Evolutionary conservation across 2,797 vertebrate genomes (phyloP).

Genomic region (Pachyuromys duprasi): DNA sequence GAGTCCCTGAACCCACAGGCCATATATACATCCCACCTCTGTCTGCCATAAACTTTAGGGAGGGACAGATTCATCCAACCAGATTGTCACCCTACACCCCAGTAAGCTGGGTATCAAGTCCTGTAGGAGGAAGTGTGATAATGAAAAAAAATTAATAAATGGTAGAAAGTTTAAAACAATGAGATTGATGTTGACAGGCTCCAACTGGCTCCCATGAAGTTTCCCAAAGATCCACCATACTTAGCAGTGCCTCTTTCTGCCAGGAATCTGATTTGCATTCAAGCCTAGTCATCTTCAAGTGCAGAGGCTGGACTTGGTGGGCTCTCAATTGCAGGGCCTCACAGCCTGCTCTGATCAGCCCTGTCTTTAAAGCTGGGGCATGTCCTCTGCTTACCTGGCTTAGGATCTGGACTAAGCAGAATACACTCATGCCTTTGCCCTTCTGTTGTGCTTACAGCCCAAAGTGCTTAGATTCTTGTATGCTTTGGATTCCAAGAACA

Average conservation of each 20-base stretch:
- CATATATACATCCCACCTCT: background rate
- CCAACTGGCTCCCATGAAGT: background rate
- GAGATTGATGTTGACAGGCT: background rate
- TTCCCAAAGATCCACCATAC: background rate
- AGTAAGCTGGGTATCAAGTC: background rate
- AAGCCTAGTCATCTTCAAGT: background rate
- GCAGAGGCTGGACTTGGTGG: background rate
- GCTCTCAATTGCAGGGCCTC: background rate
- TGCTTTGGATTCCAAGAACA: background rate
- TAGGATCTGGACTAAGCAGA: background rate
- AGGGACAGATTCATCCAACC: background rate
- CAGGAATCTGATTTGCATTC: background rate
- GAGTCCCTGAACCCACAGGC: background rate
- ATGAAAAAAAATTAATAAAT: background rate
- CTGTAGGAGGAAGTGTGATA: background rate
- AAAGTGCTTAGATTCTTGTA: background rate
- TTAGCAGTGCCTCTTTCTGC: background rate
- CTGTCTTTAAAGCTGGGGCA: background rate
- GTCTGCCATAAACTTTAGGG: background rate
- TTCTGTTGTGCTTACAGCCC: background rate
- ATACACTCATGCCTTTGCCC: background rate
- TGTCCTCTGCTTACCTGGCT: conserved; percentile 18
- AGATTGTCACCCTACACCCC: background rate
- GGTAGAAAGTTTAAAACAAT: background rate
- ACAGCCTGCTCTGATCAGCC: background rate